Base-by-base conservation (phyloP, 2,888 invertebrate genomes). In the Cephus rjabovi region DNA sequence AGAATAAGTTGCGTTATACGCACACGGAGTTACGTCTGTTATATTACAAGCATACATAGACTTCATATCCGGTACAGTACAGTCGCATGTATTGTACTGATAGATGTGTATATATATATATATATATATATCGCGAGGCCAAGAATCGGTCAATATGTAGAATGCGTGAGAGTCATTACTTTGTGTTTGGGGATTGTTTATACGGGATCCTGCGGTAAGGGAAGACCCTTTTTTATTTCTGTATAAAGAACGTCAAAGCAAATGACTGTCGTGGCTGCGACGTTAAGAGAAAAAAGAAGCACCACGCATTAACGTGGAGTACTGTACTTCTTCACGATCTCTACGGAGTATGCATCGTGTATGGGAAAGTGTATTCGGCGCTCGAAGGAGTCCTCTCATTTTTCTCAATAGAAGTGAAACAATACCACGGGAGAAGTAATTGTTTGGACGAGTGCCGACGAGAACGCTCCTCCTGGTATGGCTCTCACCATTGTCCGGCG, bases 361-460 rank as follows among this genome's bases (percentile, higher is more conserved):
- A 56, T 56, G 56, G 23, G 23, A 56, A 56, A 23, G 9, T 56
- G 23, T 56, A 56, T 56, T 23, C 56, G 56, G 23, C 56, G 23
- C 23, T 23, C 56, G 23, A 56, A 56, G 23, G 56, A 56, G 56
- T 56, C 56, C 23, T 9, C 56, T 23, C 56, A 56, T 56, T 56
- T 56, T 56, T 56, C 23, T 56, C 56, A 56, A 56, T 56, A 23
- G 56, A 56, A 23, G 23, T 56, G 56, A 56, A 56, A 56, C 56
- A 56, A 56, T 31, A 71, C 71, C 33, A 31, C 71, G 71, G 23
- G 6, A 33, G 71, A 9, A 71, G 71, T 71, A 33, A 71, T 71
- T 34, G 71, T 34, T 71, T 71, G 71, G 71, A 71, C 31, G 71
- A 71, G 71, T 71, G 71, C 71, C 71, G 71, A 71, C 71, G 71